These are phyloP conservation scores for Acanthosoma haemorrhoidale DNA, from an alignment of 2,888 invertebrate genomes.

Conservation along the genomic window DNA sequence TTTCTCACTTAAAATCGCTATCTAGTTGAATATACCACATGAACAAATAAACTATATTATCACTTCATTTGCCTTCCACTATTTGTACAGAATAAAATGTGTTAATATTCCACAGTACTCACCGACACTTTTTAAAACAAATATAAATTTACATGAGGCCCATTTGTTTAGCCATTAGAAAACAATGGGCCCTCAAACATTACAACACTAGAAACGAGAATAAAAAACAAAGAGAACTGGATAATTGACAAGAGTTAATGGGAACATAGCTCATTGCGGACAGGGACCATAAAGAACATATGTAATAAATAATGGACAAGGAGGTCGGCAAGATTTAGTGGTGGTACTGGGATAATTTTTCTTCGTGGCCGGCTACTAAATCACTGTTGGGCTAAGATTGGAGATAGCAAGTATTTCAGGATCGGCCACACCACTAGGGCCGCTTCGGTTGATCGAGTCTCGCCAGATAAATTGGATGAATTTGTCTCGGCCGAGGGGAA, in stretches of 20 bases:
- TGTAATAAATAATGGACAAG: constrained; percentile 4
- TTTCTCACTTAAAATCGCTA: too few relatives aligned
- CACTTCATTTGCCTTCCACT: too few relatives aligned
- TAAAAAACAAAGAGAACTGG: neutral
- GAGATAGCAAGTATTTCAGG: constrained; percentile 4
- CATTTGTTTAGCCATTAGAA: neutral
- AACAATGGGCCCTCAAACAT: neutral
- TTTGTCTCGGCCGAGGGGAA: neutral
- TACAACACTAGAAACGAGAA: neutral
- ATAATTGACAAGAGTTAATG: constrained; percentile 8
- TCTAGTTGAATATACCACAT: too few relatives aligned
- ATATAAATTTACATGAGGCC: too few relatives aligned
- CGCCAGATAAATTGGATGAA: constrained; percentile 6
- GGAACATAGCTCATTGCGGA: constrained; percentile 3
- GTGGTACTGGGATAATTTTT: neutral
- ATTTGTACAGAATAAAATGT: too few relatives aligned
- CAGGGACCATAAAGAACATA: constrained; percentile 9
- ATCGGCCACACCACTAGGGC: constrained; percentile 5
- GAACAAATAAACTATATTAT: too few relatives aligned
- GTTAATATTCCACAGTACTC: too few relatives aligned
- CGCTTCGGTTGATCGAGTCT: neutral
- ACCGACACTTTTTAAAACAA: too few relatives aligned
- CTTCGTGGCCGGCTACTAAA: constrained; percentile 1
- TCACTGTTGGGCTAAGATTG: neutral
- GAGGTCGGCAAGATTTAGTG: neutral